Base-by-base conservation (phyloP, 2,113 vertebrate species). In the Megaleporinus macrocephalus region DNA sequence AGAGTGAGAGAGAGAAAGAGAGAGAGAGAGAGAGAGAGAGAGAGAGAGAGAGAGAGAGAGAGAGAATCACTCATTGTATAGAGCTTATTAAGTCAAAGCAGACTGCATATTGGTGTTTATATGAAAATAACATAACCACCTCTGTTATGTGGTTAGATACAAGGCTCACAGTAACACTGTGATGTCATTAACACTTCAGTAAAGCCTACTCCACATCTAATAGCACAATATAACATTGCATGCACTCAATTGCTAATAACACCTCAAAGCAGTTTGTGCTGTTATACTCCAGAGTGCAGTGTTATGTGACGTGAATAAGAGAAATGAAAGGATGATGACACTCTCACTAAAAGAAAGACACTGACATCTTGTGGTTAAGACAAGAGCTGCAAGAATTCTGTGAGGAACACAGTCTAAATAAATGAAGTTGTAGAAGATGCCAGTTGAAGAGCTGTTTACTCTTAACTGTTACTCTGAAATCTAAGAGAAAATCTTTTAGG, bases 251-350 rank as follows among this genome's bases (percentile, higher is more conserved):
- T 24, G n/a, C 13, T 57, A 33, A 65, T 55, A 53, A 11, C 41
- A 18, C 14, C 30, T 4, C 27, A n/a, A 69, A 44, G 26, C 24
- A 68, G 12, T 22, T 12, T 70, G 66, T 70, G 57, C 29, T 70
- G 33, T 24, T 15, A 26, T 7, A 61, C n/a, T 61, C 33, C 69
- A 27, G 26, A 80, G 71, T 71, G 69, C 68, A 80, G 24, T 3
- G 36, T 22, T 71, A 72, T 80, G 20, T 80, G 78, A 72, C 22
- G 24, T 49, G 78, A 62, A 72, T 72, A 72, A 62, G 10, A 72
- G 36, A 61, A 69, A 27, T 24, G 15, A 10, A 14, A 16, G 27
- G 27, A 18, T 51, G 3, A 15, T 53, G 47, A 24, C 11, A 41
- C 13, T 15, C 18, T 0, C n/a, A 44, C 41, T 36, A 41, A 81